Percentiles rank a stretch among this genome's conserved stretches.
Evolutionary conservation across 2,797 vertebrate genomes (phyloP).

Genomic region (Gastrophryne carolinensis): DNA sequence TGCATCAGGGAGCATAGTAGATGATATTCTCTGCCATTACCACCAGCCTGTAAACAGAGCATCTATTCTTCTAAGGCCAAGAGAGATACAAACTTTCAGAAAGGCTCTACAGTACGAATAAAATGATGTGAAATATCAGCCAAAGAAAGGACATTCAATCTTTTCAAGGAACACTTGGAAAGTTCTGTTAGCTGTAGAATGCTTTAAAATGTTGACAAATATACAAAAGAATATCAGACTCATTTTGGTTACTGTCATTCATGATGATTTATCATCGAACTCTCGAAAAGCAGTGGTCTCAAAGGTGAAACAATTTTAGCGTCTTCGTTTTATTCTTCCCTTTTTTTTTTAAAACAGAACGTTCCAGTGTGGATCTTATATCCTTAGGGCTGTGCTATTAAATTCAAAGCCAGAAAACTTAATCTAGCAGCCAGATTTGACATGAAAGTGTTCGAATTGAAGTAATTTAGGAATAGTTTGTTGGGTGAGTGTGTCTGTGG

Average conservation of each 20-base stretch:
- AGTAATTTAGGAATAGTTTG: constrained; percentile 61
- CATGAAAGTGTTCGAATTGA: constrained; percentile 63
- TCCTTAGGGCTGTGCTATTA: constrained; percentile 71
- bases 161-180: constrained; percentile 58
- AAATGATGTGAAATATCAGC: constrained; percentile 53
- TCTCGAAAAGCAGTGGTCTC: constrained; percentile 61
- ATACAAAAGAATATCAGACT: constrained; percentile 64
- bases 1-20: constrained; percentile 16
- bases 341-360: constrained; percentile 60
- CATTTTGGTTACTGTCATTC: constrained; percentile 67
- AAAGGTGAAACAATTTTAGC: constrained; percentile 67
- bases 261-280: constrained; percentile 61
- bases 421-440: constrained; percentile 73
- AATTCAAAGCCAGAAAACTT: constrained; percentile 70
- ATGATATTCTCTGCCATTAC: constrained; percentile 23
- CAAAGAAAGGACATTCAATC: constrained; percentile 55
- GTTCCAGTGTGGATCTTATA: constrained; percentile 68
- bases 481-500: constrained; percentile 44
- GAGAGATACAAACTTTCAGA: constrained; percentile 49
- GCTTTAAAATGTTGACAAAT: constrained; percentile 57
- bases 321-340: constrained; percentile 56
- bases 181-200: constrained; percentile 61
- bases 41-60: constrained; percentile 32
- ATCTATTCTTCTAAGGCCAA: constrained; percentile 49
- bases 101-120: constrained; percentile 24